Evolutionary conservation across 1,140 invertebrate species (phyloP).

Genomic region (Leptestheria dahalacensis): DNA sequence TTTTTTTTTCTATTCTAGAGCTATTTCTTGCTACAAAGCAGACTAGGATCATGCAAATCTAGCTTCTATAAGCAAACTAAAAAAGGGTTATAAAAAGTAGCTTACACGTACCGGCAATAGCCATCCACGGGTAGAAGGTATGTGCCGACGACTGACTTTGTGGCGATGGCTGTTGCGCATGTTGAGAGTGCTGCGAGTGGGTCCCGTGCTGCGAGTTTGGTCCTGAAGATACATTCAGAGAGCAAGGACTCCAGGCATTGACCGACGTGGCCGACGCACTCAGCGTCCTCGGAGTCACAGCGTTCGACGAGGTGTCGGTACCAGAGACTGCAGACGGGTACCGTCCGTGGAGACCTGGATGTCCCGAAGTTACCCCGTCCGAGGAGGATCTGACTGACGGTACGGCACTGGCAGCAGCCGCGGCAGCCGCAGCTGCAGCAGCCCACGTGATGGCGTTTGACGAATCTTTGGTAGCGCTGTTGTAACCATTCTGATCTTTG

Average conservation of each 20-base stretch:
- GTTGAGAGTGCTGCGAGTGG: constrained; percentile 8
- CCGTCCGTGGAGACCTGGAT: constrained; percentile 16
- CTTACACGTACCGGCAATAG: constrained; percentile 77
- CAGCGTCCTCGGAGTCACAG: neutral
- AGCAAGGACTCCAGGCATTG: constrained; percentile 14
- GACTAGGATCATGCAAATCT: neutral
- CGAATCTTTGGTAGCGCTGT: constrained; percentile 19
- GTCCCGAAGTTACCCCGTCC: constrained; percentile 23
- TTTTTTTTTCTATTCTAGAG: neutral
- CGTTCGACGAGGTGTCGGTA: constrained; percentile 5
- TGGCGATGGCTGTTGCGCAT: constrained; percentile 35
- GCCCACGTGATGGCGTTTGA: constrained; percentile 34
- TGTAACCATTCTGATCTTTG: constrained; percentile 25
- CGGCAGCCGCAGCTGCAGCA: constrained; percentile 36
- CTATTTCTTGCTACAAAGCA: too few relatives aligned
- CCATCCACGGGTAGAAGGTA: constrained; percentile 96
- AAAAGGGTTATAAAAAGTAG: neutral
- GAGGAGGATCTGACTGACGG: constrained; percentile 22
- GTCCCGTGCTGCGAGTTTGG: constrained; percentile 5
- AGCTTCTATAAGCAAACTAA: neutral
- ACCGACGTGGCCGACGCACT: neutral
- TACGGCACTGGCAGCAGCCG: constrained; percentile 22
- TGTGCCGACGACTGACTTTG: constrained; percentile 69
- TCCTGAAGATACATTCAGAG: constrained; percentile 6
- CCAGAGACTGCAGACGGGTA: constrained; percentile 9